Conservation (phyloP, 2,797 vertebrate species). For the Enteromius radiatus region DNA sequence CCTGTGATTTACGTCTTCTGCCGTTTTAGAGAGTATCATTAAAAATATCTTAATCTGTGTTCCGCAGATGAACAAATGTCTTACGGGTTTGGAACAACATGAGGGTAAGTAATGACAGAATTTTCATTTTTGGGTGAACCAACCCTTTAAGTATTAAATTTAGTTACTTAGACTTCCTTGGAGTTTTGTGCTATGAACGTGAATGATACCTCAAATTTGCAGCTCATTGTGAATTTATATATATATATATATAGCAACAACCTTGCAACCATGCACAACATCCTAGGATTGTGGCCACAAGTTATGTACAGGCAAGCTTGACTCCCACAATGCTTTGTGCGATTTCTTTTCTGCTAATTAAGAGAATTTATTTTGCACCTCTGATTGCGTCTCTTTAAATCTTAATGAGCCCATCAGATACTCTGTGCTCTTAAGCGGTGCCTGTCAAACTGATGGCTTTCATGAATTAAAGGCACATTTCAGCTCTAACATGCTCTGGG, state of each 20-base stretch:
- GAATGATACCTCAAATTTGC: neutral
- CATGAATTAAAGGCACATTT: slow-evolving; percentile 44
- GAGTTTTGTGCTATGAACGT: neutral
- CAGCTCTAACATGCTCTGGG: slow-evolving; percentile 12
- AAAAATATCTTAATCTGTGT: too few species aligned
- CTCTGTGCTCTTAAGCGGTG: slow-evolving; percentile 9
- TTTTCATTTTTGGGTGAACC: too few species aligned
- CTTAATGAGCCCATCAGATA: slow-evolving; percentile 51
- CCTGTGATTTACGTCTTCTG: too few species aligned
- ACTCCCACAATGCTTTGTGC: neutral
- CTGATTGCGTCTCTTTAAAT: slow-evolving; percentile 45
- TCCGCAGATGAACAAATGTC: too few species aligned
- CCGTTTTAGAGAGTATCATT: too few species aligned
- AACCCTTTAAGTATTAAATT: neutral
- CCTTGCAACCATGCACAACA: neutral
- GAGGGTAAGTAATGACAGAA: too few species aligned
- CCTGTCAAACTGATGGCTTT: slow-evolving; percentile 27
- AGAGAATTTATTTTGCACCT: slow-evolving; percentile 17
- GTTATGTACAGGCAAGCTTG: neutral
- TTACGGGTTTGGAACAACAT: too few species aligned
- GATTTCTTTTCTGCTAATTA: neutral
- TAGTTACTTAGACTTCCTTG: neutral
- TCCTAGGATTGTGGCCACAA: neutral
- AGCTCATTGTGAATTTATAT: neutral
- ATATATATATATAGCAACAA: neutral